A percentile compares a stretch with the other conserved stretches of the same genome.
Evolutionary conservation across 1,140 invertebrate genomes (phyloP).

Genomic region (Drosophila gunungcola): DNA sequence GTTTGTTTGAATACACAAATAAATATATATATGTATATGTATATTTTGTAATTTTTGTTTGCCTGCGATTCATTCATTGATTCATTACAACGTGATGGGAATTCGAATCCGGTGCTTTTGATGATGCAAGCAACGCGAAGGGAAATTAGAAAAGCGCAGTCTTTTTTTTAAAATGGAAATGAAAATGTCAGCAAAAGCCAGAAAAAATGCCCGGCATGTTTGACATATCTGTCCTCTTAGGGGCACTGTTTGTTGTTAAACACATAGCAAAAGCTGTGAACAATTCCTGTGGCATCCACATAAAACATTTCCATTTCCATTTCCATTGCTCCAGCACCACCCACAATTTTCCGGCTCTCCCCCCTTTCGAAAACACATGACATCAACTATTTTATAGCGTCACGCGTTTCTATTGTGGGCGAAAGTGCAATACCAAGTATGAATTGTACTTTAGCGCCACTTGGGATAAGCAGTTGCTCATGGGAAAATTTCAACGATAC

Average conservation of each 20-base stretch:
- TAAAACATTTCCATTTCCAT: slow-evolving; percentile 24
- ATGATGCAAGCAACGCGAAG: slow-evolving; percentile 17
- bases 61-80: slow-evolving; percentile 38
- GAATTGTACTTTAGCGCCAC: slow-evolving; percentile 39
- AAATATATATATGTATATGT: background rate
- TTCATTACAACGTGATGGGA: slow-evolving; percentile 55
- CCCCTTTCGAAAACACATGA: slow-evolving; percentile 22
- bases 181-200: slow-evolving; percentile 22
- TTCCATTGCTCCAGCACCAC: slow-evolving; percentile 25
- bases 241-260: slow-evolving; percentile 25
- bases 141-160: slow-evolving; percentile 17
- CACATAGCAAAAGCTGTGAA: slow-evolving; percentile 17
- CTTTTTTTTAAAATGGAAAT: slow-evolving; percentile 8
- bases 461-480: slow-evolving; percentile 24
- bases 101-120: slow-evolving; percentile 37
- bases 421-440: slow-evolving; percentile 37
- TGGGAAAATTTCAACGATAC: background rate
- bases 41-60: slow-evolving; percentile 15
- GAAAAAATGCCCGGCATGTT: slow-evolving; percentile 22
- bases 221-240: background rate
- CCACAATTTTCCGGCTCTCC: slow-evolving; percentile 58
- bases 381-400: slow-evolving; percentile 40
- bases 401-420: slow-evolving; percentile 54
- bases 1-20: background rate
- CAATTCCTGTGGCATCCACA: slow-evolving; percentile 38